Conservation (phyloP, 30 jellyfish, hydroid and myxozoan genomes). For the Haliclystus octoradiatus region DNA sequence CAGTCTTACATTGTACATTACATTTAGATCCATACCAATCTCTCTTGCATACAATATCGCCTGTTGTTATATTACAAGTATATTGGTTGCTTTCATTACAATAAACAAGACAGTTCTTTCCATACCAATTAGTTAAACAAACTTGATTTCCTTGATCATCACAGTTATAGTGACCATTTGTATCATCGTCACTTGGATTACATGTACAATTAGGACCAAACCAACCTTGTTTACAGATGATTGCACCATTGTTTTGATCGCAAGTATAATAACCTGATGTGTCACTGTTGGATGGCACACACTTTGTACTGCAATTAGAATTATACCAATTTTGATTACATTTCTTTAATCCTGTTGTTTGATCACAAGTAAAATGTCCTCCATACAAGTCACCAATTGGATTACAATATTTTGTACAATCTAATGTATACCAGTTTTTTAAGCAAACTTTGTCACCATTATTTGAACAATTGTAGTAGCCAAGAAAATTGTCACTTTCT, state of each 20-base stretch:
- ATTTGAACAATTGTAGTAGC: slow-evolving; percentile 38
- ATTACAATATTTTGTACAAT: slow-evolving; percentile 23
- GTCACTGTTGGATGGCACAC: slow-evolving; percentile 9
- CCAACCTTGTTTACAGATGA: background rate
- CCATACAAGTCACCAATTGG: slow-evolving; percentile 11
- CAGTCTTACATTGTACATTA: background rate
- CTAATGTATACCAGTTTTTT: slow-evolving; percentile 27
- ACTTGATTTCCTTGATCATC: background rate
- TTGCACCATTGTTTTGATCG: background rate
- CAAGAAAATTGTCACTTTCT: slow-evolving; percentile 6
- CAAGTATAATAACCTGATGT: background rate
- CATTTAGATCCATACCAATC: background rate
- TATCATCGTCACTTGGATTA: slow-evolving; percentile 4
- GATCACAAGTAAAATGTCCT: slow-evolving; percentile 43
- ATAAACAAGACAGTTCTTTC: slow-evolving; percentile 2
- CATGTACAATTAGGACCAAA: background rate
- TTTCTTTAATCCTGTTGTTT: slow-evolving; percentile 8
- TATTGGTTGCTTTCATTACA: background rate
- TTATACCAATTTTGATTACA: slow-evolving; percentile 50
- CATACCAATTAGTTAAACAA: background rate
- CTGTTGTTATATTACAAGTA: background rate
- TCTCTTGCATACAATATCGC: background rate
- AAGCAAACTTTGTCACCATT: slow-evolving; percentile 40
- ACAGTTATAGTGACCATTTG: slow-evolving; percentile 22
- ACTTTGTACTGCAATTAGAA: slow-evolving; percentile 10